Evolutionary conservation across 1,140 invertebrate species (phyloP).

Genomic region (Venustaconcha ellipsiformis): DNA sequence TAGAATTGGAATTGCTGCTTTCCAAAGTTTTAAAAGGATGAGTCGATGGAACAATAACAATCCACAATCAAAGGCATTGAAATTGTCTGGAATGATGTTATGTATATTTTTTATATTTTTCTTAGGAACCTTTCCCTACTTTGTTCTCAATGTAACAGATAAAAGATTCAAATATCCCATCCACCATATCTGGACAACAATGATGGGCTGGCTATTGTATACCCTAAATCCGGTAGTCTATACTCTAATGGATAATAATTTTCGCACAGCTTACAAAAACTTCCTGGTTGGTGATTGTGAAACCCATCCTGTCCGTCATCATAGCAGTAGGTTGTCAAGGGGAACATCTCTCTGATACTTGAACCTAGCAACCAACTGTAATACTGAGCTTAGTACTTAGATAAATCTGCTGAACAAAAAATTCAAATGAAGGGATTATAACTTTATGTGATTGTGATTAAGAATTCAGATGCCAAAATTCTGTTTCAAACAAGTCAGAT

Average conservation of each 20-base stretch:
- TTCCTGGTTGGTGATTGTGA: conserved; percentile 38
- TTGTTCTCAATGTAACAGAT: conserved; percentile 45
- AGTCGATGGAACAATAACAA: conserved; percentile 38
- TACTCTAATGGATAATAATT: conserved; percentile 50
- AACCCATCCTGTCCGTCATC: conserved; percentile 24
- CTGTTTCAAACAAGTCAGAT: too few relatives aligned
- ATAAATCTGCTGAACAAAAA: too few relatives aligned
- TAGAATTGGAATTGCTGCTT: conserved; percentile 55
- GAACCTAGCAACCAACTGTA: too few relatives aligned
- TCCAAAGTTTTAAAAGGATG: conserved; percentile 44
- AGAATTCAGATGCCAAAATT: too few relatives aligned
- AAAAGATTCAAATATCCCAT: conserved; percentile 34
- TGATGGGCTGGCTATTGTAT: conserved; percentile 48
- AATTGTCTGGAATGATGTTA: conserved; percentile 52
- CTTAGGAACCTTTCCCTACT: conserved; percentile 51
- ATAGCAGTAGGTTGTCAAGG: conserved; percentile 21
- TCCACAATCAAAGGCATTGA: conserved; percentile 38
- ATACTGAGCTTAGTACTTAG: too few relatives aligned
- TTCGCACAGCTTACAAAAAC: conserved; percentile 43
- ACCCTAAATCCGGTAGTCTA: conserved; percentile 48
- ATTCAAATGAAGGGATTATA: too few relatives aligned
- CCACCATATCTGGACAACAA: conserved; percentile 46
- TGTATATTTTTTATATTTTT: conserved; percentile 51
- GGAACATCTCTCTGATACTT: conserved; percentile 17
- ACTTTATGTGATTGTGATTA: too few relatives aligned